A percentile compares a stretch with the other conserved stretches of the same genome.
Evolutionary conservation across 2,888 invertebrate genomes (phyloP).

Genomic region (Lysandra coridon): DNA sequence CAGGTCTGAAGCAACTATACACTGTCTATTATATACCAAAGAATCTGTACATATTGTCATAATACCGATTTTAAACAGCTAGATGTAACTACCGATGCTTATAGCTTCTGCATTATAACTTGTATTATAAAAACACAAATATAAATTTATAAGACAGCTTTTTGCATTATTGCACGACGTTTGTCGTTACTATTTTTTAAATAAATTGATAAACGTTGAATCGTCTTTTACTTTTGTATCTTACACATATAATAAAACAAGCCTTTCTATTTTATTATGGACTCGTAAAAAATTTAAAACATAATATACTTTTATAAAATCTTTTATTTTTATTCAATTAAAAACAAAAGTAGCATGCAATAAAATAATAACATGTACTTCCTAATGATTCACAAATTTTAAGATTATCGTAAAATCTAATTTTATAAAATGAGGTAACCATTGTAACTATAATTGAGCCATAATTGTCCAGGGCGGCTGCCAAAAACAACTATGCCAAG

Average conservation of each 20-base stretch:
- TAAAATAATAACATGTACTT: neutral
- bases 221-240: conserved; percentile 48
- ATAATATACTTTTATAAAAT: neutral
- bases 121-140: conserved; percentile 54
- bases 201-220: conserved; percentile 62
- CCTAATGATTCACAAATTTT: neutral
- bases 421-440: neutral
- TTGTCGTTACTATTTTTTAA: conserved; percentile 66
- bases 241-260: conserved; percentile 2
- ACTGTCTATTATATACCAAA: conserved; percentile 65
- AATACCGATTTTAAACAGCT: conserved; percentile 56
- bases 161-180: conserved; percentile 61
- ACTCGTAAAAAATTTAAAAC: neutral
- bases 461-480: neutral
- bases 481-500: conserved; percentile 7
- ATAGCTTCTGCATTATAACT: conserved; percentile 72
- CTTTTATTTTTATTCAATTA: neutral
- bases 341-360: conserved; percentile 20
- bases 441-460: neutral
- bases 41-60: conserved; percentile 72
- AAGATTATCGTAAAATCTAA: neutral
- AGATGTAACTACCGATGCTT: conserved; percentile 65
- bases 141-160: conserved; percentile 67
- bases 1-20: conserved; percentile 77
- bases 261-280: neutral